Base-by-base conservation (phyloP, 92 coral and sea anemone species). In the Siderastrea siderea region DNA sequence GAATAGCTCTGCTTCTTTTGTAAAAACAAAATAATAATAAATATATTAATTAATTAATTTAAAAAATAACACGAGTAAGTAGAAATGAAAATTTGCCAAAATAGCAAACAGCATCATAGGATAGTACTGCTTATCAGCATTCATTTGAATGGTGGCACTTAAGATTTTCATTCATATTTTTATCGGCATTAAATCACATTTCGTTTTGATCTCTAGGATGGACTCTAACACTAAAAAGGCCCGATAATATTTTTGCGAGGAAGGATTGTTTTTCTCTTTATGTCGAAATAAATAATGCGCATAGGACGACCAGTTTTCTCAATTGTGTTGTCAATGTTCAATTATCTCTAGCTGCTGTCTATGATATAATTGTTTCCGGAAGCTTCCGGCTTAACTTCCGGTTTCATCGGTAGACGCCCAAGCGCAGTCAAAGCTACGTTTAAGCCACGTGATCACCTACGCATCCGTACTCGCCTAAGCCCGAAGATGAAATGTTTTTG, bases 391-490 rank as follows among this genome's bases (percentile, higher is more conserved):
- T 44, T 16, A 61, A 63, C 87, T 72, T 84, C 87, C 87, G 80
- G 87, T 84, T 82, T 84, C 60, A 62, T 10, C 68, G 64, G 48
- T 26, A 44, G 3, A 73, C 80, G 71, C 87, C 87, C 68, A 47
- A 26, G 16, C 47, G 38, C 26, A 7, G 51, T 60, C 52, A 49
- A 65, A 12, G 26, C 13, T 77, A 47, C 64, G 68, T 74, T 74
- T 74, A 50, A 62, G 38, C 45, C 87, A 84, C 87, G 74, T 74
- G 87, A 84, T 66, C 87, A 72, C 87, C 87, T 81, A 84, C 87
- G 87, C 87, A 73, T 84, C 87, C 87, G 87, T 73, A 74, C 79
- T 72, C 80, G 72, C 80, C 87, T 84, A 59, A 6, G 72, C 38
- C 38, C 2, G 59, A 61, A 47, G 54, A 45, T 46, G 45, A 45